phyloP scores from a whole-genome alignment of 2,888 invertebrate genomes.

The Callyntrura sp. region DNA sequence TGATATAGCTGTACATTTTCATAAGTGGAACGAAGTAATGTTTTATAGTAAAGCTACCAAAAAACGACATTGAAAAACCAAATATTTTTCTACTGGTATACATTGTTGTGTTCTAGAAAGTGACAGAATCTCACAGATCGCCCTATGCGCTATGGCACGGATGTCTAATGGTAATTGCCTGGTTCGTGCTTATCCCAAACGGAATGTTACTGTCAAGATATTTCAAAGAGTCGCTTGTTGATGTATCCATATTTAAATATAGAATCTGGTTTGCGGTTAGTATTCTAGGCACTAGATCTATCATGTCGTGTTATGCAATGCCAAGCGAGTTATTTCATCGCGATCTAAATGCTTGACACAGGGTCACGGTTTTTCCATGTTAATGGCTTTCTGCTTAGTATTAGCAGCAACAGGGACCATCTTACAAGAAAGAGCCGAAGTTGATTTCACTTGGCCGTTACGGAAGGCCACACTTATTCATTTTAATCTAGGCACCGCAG shows the following conservation, averaged over 20 bases:
- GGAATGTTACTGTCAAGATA: conserved; percentile 75
- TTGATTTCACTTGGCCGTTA: conserved; percentile 41
- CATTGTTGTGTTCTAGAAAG: neutral
- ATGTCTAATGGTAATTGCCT: conserved; percentile 38
- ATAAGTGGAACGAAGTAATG: neutral
- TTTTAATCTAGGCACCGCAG: conserved; percentile 23
- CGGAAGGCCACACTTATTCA: neutral
- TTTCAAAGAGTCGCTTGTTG: conserved; percentile 76
- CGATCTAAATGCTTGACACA: neutral
- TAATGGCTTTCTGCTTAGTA: neutral
- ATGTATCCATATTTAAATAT: conserved; percentile 53
- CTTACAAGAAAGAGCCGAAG: conserved; percentile 1
- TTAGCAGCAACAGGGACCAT: neutral
- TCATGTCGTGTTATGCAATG: no score
- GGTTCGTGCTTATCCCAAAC: conserved; percentile 55
- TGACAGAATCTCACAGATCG: neutral
- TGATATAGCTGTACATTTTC: neutral
- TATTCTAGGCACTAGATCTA: no score
- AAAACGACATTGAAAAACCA: neutral
- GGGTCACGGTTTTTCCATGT: neutral
- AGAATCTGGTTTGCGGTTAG: conserved; percentile 75
- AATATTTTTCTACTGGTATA: no score
- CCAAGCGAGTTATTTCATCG: no score
- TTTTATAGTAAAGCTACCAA: neutral
- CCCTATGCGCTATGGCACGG: conserved; percentile 62